These are phyloP conservation scores for Mercenaria mercenaria DNA, from an alignment of 1,140 invertebrate species.

Conservation along the genomic window DNA sequence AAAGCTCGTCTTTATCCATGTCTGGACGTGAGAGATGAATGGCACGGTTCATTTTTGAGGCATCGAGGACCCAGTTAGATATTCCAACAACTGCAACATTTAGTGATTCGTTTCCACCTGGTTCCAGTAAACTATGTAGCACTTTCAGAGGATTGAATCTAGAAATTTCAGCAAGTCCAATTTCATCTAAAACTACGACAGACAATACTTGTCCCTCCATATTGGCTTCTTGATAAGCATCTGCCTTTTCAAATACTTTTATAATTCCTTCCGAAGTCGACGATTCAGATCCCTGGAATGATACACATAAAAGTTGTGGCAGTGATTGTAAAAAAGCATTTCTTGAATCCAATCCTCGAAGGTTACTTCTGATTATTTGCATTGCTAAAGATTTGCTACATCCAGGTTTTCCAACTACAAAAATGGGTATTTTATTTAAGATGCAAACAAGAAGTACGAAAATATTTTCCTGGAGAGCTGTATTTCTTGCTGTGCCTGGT, in stretches of 20 bases:
- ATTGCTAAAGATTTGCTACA: conserved; percentile 81
- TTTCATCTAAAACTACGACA: conserved; percentile 77
- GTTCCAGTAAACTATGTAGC: conserved; percentile 73
- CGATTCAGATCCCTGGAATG: conserved; percentile 75
- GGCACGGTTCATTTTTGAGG: conserved; percentile 79
- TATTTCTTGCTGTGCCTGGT: conserved; percentile 69
- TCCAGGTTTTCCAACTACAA: conserved; percentile 81
- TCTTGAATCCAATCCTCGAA: conserved; percentile 74
- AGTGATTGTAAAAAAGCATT: conserved; percentile 73
- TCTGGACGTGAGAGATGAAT: conserved; percentile 73
- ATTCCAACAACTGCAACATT: conserved; percentile 78
- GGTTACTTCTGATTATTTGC: conserved; percentile 74
- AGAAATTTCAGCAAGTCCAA: conserved; percentile 75
- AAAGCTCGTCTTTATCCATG: conserved; percentile 72
- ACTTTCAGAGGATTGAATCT: conserved; percentile 70
- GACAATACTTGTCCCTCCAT: conserved; percentile 67
- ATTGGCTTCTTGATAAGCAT: conserved; percentile 68
- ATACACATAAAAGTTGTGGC: conserved; percentile 75
- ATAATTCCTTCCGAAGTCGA: conserved; percentile 76
- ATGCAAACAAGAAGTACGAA: conserved; percentile 82
- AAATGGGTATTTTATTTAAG: conserved; percentile 76
- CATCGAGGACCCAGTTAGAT: conserved; percentile 79
- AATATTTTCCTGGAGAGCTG: conserved; percentile 80
- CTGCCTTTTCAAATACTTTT: conserved; percentile 71
- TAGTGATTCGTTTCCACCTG: conserved; percentile 45